Conservation (phyloP, 2,797 vertebrate genomes). For the Buphagus erythrorhynchus region DNA sequence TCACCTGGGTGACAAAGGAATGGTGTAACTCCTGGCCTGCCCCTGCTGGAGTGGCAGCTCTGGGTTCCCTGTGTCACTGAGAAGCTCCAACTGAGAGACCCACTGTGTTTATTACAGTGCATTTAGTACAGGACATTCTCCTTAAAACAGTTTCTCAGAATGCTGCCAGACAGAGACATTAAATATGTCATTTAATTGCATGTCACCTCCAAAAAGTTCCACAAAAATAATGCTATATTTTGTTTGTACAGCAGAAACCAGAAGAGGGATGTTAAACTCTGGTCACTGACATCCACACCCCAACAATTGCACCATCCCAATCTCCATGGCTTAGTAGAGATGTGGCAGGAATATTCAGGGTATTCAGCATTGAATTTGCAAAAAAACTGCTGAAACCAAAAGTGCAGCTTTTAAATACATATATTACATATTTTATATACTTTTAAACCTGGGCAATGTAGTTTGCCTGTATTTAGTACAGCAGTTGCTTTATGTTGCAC, state of each 20-base stretch:
- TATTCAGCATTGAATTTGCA: neutral
- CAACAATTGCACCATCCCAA: neutral
- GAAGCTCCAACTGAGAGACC: neutral
- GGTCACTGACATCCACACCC: neutral
- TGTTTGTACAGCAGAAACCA: neutral
- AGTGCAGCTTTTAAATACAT: neutral
- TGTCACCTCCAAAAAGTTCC: neutral
- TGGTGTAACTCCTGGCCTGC: neutral
- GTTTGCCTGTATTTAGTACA: neutral
- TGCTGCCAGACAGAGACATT: neutral
- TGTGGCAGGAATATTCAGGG: neutral
- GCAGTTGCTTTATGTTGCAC: neutral
- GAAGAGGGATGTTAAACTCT: neutral
- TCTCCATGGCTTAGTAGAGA: neutral
- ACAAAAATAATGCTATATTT: neutral
- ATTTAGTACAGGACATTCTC: neutral
- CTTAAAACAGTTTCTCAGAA: neutral
- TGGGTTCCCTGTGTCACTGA: neutral
- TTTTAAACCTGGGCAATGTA: neutral
- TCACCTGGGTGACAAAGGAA: neutral
- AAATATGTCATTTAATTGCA: neutral
- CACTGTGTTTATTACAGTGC: neutral
- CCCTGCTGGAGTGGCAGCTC: neutral
- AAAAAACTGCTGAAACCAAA: neutral
- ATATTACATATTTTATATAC: neutral